Conservation (phyloP, 2,888 invertebrate species). For the Dicycla oo region DNA sequence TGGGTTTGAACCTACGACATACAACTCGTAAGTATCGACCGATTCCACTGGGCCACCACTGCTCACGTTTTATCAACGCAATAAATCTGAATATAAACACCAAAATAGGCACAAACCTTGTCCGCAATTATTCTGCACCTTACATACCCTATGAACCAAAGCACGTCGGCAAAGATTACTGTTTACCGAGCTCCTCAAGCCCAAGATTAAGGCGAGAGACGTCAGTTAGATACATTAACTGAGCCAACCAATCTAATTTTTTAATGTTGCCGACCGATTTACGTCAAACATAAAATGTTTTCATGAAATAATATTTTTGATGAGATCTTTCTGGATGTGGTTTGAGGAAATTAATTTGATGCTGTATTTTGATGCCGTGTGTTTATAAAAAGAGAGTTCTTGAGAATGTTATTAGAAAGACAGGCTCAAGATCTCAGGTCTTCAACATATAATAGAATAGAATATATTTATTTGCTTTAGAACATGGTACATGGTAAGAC, state of each 20-base stretch:
- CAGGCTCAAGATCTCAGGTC: too few species aligned
- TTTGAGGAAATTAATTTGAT: not conserved
- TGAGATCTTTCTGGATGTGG: slow-evolving; percentile 16
- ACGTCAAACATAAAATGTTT: slow-evolving; percentile 36
- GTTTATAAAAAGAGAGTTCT: too few species aligned
- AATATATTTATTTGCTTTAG: too few species aligned
- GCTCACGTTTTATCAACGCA: not conserved
- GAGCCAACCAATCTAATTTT: slow-evolving; percentile 75
- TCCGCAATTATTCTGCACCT: slow-evolving; percentile 23
- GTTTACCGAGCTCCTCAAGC: slow-evolving; percentile 78
- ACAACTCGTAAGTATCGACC: not conserved
- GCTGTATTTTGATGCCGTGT: not conserved
- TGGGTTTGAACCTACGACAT: not conserved
- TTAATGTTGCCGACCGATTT: slow-evolving; percentile 69
- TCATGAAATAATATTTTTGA: slow-evolving; percentile 29
- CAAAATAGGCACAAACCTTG: slow-evolving; percentile 19
- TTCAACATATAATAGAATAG: too few species aligned
- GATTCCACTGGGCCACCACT: not conserved
- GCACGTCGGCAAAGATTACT: slow-evolving; percentile 81
- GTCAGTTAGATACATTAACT: slow-evolving; percentile 76
- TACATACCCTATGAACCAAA: slow-evolving; percentile 72
- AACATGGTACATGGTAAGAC: too few species aligned
- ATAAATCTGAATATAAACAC: not conserved
- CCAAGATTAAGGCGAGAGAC: slow-evolving; percentile 77
- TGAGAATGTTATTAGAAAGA: too few species aligned